Base-by-base conservation (phyloP, 1,140 invertebrate species). In the Hycleus phaleratus region DNA sequence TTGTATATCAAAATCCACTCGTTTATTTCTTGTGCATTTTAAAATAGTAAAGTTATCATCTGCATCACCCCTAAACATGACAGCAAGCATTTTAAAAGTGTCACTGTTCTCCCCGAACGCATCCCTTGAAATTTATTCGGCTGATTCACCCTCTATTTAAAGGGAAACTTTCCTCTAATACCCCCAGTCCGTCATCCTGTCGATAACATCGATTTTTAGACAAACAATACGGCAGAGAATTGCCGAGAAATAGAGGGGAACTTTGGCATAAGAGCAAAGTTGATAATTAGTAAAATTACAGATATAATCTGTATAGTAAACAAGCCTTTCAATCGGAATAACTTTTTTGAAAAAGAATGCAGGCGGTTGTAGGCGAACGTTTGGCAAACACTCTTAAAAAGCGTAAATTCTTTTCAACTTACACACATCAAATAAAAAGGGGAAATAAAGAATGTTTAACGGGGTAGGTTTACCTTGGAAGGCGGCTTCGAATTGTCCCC, bases 401-500 rank as follows among this genome's bases (percentile, higher is more conserved):
- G 18, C 18, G 18, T 18, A 18, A 18, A 18, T 18, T 18, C 18
- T 18, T 18, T 18, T 18, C 18, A 18, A 18, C 18, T 18, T 18
- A 18, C 18, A 18, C 18, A 18, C 18, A 18, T 18, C 18, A 18
- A 18, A 18, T 18, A 18, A 2, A 18, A 18, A 18, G 18, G 18
- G 18, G 18, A 18, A 18, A 18, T 18, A 18, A 18, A 18, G 18
- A 18, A 18, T 18, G 1, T 18, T 18, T 2, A 18, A 18, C 18
- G 18, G 18, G 18, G 18, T 18, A 18, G 18, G 18, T 18, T 44
- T 64, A 68, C 67, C 67, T 68, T 68, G 67, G 46, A 68, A 68
- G 44, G 67, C 67, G 10, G 67, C 67, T 40, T 68, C 67, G 49
- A 68, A 68, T 47, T 68, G 67, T 50, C 62, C 8, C 43, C 67